Evolutionary conservation across 92 coral and sea anemone genomes (phyloP).

Genomic region (Desmophyllum pertusum): DNA sequence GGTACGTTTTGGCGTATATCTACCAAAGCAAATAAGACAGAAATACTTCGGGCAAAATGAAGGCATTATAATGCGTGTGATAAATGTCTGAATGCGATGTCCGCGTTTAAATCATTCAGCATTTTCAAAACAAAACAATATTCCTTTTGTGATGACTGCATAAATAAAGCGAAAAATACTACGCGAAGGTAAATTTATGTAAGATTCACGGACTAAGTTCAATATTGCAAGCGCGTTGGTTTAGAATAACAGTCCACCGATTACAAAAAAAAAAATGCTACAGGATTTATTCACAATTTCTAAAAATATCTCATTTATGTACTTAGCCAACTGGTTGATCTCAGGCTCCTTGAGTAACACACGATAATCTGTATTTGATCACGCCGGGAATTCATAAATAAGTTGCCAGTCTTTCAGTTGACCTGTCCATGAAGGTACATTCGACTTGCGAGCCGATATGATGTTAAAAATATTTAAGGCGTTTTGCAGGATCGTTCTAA

Average conservation of each 20-base stretch:
- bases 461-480: not conserved
- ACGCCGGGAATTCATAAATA: not conserved
- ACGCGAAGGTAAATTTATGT: not conserved
- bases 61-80: not conserved
- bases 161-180: not conserved
- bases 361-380: not conserved
- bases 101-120: constrained; percentile 25
- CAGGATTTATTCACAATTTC: not conserved
- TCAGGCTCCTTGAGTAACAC: not conserved
- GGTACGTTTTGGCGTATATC: not conserved
- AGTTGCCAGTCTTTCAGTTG: not conserved
- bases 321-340: not conserved
- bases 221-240: not conserved
- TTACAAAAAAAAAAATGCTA: not conserved
- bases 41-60: not conserved
- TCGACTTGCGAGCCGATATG: not conserved
- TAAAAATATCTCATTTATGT: not conserved
- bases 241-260: not conserved
- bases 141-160: constrained; percentile 4
- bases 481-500: not conserved
- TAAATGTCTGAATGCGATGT: not conserved
- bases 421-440: not conserved
- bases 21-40: constrained; percentile 2
- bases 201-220: constrained; percentile 2
- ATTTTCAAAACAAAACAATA: constrained; percentile 26